Percentiles rank a stretch among this genome's conserved stretches.
Conservation (phyloP, 2,797 vertebrate species). For the Cyclura pinguis region DNA sequence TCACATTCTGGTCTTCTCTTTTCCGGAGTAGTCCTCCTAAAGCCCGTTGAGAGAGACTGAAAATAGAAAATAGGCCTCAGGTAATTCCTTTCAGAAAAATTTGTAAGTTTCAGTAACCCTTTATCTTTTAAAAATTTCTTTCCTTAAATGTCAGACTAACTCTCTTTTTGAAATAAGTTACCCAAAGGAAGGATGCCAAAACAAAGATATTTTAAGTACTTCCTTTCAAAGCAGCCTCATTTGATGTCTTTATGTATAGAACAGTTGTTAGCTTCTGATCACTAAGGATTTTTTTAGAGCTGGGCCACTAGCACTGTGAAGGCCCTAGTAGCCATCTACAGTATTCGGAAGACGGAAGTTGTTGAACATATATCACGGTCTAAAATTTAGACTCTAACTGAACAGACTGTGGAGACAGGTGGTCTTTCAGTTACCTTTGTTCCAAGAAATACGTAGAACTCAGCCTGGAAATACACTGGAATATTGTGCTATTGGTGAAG, state of each 20-base stretch:
- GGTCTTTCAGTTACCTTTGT: neutral
- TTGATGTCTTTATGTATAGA: neutral
- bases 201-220: neutral
- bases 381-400: neutral
- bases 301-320: neutral
- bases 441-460: too few species aligned
- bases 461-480: neutral
- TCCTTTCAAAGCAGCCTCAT: neutral
- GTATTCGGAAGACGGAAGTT: neutral
- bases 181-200: neutral
- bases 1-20: neutral
- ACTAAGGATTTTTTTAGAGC: neutral
- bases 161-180: neutral
- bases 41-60: neutral
- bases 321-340: neutral
- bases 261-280: neutral
- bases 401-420: neutral
- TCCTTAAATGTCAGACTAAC: neutral
- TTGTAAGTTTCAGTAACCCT: neutral
- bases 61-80: neutral
- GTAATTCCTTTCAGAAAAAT: neutral
- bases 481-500: neutral
- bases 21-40: neutral
- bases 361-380: neutral
- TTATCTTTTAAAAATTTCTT: neutral